Evolutionary conservation across 2,113 vertebrate genomes (phyloP), one percentile per base, ranked within the genome.

Genomic region (Chlamydotis undulata): DNA sequence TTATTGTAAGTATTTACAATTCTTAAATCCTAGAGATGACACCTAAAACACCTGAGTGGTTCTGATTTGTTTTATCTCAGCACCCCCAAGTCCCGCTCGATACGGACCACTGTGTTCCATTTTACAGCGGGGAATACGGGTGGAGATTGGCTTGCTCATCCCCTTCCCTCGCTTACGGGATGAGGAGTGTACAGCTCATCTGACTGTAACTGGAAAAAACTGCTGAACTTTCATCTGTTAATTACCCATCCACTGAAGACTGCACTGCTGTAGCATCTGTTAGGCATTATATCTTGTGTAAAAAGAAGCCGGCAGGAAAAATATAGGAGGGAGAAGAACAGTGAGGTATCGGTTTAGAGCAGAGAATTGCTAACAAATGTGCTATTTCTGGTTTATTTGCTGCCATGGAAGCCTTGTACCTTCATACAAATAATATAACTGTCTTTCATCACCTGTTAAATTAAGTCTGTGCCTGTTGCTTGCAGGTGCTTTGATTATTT

Each of bases 391-490:
- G 69, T 79, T 91, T 91, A 63, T 83, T 61, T 77, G 87, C 82
- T 96, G 93, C 75, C 11, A 12, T n/a, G 24, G 90, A 86, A 89
- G 74, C 37, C 71, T 87, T 80, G 50, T 91, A 52, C 55, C 25
- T 90, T 95, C 67, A 67, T 76, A 52, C 37, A 83, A 90, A 80
- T 93, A 76, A 87, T 85, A 8, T 41, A 87, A 81, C 37, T 45
- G 31, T 65, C 93, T 95, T 96, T 96, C 90, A 95, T 95, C 93
- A 83, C 83, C 73, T 89, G 85, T 53, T 93, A 92, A 87, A 88
- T 87, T 22, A 96, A 86, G 61, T 75, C 64, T 90, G 23, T 76
- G 76, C 93, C 80, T 89, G 90, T 79, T 78, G 64, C 76, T 57
- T 83, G 76, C 83, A 77, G 85, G 80, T 95, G 76, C 83, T 92